phyloP scores from a whole-genome alignment of 2,888 invertebrate genomes.

The Phyllotreta striolata region DNA sequence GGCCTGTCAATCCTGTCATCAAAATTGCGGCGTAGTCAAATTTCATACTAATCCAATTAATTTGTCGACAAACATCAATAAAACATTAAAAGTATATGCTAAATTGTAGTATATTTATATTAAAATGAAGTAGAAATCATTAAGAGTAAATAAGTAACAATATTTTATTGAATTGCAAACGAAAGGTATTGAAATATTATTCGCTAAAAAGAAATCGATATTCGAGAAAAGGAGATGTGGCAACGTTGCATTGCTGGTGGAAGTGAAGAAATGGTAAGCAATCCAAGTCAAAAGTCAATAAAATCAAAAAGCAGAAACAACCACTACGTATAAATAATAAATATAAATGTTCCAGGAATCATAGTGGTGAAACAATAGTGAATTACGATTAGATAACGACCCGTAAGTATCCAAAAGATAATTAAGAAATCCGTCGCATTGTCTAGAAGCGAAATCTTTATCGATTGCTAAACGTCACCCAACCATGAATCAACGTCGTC shows the following conservation, averaged over 20 bases:
- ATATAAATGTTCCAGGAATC: conserved; percentile 23
- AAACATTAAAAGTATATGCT: too few relatives aligned
- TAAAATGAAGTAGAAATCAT: too few relatives aligned
- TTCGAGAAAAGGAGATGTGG: too few relatives aligned
- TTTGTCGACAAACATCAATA: background rate
- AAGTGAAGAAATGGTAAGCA: too few relatives aligned
- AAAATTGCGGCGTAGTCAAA: too few relatives aligned
- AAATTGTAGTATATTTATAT: too few relatives aligned
- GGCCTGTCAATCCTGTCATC: too few relatives aligned
- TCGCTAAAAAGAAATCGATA: too few relatives aligned
- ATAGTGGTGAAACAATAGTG: conserved; percentile 21
- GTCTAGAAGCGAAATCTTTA: conserved; percentile 1
- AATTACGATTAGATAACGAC: conserved; percentile 13
- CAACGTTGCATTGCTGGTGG: too few relatives aligned
- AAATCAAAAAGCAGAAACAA: conserved; percentile 29
- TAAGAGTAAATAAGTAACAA: too few relatives aligned
- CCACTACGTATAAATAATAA: conserved; percentile 21
- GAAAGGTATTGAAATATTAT: too few relatives aligned
- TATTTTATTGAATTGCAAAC: too few relatives aligned
- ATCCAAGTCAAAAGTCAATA: conserved; percentile 28
- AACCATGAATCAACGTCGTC: conserved; percentile 15
- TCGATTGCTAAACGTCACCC: conserved; percentile 27
- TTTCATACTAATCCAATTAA: background rate
- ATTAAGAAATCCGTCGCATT: background rate
- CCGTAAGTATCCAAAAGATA: conserved; percentile 20